A percentile compares a stretch with the other conserved stretches of the same genome.
These are phyloP conservation scores for Cetonia aurata DNA, from an alignment of 2,888 invertebrate genomes.

Conservation along the genomic window DNA sequence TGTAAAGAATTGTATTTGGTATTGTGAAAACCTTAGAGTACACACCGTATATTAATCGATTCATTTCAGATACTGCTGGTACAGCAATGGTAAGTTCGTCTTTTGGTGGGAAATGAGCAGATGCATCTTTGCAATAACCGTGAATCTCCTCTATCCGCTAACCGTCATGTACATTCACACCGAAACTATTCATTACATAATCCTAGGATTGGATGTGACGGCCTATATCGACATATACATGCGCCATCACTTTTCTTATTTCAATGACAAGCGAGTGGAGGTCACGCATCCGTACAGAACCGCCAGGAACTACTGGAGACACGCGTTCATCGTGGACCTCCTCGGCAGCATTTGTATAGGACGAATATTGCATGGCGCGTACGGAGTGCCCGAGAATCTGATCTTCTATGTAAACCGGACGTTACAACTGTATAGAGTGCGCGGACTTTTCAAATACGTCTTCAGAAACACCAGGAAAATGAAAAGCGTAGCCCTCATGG, in stretches of 20 bases:
- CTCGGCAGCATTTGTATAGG: conserved; percentile 52
- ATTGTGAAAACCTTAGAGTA: too few relatives aligned
- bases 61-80: conserved; percentile 9
- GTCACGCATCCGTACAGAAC: conserved; percentile 54
- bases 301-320: conserved; percentile 52
- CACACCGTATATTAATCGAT: too few relatives aligned
- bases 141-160: conserved; percentile 47
- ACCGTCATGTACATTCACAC: conserved; percentile 13
- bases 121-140: conserved; percentile 46
- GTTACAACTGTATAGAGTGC: conserved; percentile 40
- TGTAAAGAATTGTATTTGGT: too few relatives aligned
- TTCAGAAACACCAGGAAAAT: conserved; percentile 11
- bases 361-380: conserved; percentile 18
- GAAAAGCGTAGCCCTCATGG: conserved; percentile 11
- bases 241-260: conserved; percentile 54
- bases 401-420: conserved; percentile 42
- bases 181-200: conserved; percentile 31
- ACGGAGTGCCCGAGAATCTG: neutral
- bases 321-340: conserved; percentile 52
- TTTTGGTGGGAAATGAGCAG: conserved; percentile 51
- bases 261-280: conserved; percentile 52
- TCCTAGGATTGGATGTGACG: conserved; percentile 48
- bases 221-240: conserved; percentile 53
- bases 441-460: conserved; percentile 12
- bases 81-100: conserved; percentile 49